phyloP scores from a whole-genome alignment of 1,140 invertebrate species.

The Hyposmocoma kahamanoa region DNA sequence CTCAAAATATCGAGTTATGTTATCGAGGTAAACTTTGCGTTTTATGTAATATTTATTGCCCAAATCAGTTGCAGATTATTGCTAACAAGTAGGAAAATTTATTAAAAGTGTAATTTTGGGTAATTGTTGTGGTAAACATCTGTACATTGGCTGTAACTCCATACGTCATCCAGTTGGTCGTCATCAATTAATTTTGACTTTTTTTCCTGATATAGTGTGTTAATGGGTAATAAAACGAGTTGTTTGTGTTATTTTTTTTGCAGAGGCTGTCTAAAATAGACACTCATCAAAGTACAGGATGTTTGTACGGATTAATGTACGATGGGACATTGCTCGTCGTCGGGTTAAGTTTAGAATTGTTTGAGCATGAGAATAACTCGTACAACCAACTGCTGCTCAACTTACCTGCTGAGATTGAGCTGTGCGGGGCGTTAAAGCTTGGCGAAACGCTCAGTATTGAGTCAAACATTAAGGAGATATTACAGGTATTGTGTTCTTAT shows the following conservation, averaged over 20 bases:
- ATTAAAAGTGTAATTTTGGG: not conserved
- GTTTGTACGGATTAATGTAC: slow-evolving; percentile 83
- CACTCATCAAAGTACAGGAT: slow-evolving; percentile 76
- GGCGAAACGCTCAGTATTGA: slow-evolving; percentile 72
- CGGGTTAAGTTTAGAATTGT: slow-evolving; percentile 77
- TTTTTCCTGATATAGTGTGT: too few species aligned
- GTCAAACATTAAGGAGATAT: slow-evolving; percentile 75
- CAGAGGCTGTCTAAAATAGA: slow-evolving; percentile 63
- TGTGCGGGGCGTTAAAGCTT: slow-evolving; percentile 81
- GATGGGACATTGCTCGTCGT: slow-evolving; percentile 80
- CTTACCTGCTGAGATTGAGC: slow-evolving; percentile 83
- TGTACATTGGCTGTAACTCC: slow-evolving; percentile 7
- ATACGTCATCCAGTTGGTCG: slow-evolving; percentile 25
- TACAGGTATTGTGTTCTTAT: slow-evolving; percentile 70
- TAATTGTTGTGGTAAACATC: not conserved
- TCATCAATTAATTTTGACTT: slow-evolving; percentile 8
- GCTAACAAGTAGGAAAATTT: not conserved
- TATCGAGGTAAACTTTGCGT: slow-evolving; percentile 63
- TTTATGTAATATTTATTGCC: slow-evolving; percentile 12
- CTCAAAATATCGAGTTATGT: slow-evolving; percentile 73
- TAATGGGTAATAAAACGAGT: not conserved
- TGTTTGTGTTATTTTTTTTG: slow-evolving; percentile 15
- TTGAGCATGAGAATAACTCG: slow-evolving; percentile 71
- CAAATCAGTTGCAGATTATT: not conserved
- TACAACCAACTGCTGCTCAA: slow-evolving; percentile 77